Base-by-base conservation (phyloP, 2,888 invertebrate genomes). In the Euzetes globulus region DNA sequence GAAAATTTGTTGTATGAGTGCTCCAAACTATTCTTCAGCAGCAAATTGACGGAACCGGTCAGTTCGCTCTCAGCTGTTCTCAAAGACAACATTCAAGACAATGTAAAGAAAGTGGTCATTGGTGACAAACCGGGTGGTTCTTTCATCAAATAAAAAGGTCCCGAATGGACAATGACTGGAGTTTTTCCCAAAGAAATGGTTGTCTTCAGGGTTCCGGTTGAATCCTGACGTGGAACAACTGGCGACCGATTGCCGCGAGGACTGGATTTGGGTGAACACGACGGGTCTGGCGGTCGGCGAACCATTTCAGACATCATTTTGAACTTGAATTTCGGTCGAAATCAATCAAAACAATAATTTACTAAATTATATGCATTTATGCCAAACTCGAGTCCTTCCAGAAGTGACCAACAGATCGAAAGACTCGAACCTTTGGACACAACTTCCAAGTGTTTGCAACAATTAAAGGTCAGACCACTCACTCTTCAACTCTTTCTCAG, bases 111-210 rank as follows among this genome's bases (percentile, higher is more conserved):
- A 19, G 27, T 22, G 6, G 25, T 17, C 13, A 37, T 1, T 27
- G 13, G 22, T 52, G 37, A 78, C 81, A 81, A 86, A 91, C 92
- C 90, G 86, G 93, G 93, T 82, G 92, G 91, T 85, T 94, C 94
- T 87, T 94, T 94, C 90, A 96, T 92, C 83, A 97, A 90, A 86
- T 97, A 97, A 85, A 97, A 97, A 81, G 96, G 96, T 81, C 96
- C 96, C 85, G 93, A 77, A 68, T 79, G 78, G 55, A 96, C 93
- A 80, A 97, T 95, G 76, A 95, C 92, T 75, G 97, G 96, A 83
- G 94, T 95, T 85, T 96, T 96, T 80, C 96, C 96, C 79, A 97
- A 86, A 78, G 94, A 93, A 86, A 97, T 97, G 80, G 96, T 97
- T 80, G 96, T 95, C 86, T 96, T 96, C 79, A 97, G 87, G 78